These are phyloP conservation scores for Connochaetes taurinus DNA, from an alignment of 2,113 vertebrate species.

Conservation along the genomic window DNA sequence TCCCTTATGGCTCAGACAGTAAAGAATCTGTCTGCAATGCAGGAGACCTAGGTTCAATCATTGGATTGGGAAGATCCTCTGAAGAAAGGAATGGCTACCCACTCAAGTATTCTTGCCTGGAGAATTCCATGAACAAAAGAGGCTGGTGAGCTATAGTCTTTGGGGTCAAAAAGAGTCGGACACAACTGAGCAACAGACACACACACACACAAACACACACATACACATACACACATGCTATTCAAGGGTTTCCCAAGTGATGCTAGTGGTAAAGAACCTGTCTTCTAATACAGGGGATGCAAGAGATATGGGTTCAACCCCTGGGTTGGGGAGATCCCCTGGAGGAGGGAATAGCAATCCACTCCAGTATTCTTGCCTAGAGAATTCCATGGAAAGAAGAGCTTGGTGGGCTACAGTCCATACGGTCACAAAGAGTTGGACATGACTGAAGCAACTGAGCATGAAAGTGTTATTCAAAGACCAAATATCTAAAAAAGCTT, in stretches of 20 bases:
- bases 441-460: not conserved
- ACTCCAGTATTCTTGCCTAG: not conserved
- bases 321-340: not conserved
- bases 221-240: not conserved
- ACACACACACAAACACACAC: not conserved
- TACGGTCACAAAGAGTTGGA: not conserved
- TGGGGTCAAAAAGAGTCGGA: not conserved
- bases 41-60: not conserved
- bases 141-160: not conserved
- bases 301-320: not conserved
- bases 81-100: not conserved
- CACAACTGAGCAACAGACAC: not conserved
- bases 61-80: not conserved
- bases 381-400: not conserved
- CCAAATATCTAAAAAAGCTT: not conserved
- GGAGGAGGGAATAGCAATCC: not conserved
- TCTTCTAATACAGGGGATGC: not conserved
- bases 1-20: not conserved
- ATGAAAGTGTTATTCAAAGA: not conserved
- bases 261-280: not conserved
- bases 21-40: not conserved
- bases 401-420: not conserved
- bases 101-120: not conserved
- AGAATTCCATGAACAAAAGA: not conserved
- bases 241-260: not conserved